A percentile compares a stretch with the other conserved stretches of the same genome.
These are phyloP conservation scores for Stenchaetothrips biformis DNA, from an alignment of 2,888 invertebrate species.

Conservation along the genomic window DNA sequence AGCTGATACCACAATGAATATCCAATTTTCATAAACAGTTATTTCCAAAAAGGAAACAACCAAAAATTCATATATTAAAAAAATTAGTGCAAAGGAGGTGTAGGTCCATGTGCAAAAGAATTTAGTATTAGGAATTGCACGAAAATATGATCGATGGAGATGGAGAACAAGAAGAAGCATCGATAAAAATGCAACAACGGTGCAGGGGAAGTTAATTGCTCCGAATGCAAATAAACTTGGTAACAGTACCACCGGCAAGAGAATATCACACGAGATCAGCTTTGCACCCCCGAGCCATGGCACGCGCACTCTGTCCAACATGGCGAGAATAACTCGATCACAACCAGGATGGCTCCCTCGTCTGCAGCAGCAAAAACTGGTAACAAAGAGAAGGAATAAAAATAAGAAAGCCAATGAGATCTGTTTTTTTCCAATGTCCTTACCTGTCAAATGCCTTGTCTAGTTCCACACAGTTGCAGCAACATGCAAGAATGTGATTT, in stretches of 20 bases:
- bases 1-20: constrained; percentile 47
- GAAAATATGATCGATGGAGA: background rate
- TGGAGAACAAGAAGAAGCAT: constrained; percentile 32
- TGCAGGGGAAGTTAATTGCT: constrained; percentile 37
- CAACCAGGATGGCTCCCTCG: constrained; percentile 43
- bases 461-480: constrained; percentile 56
- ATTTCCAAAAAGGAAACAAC: constrained; percentile 70
- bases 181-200: constrained; percentile 37
- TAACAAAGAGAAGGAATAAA: constrained; percentile 38
- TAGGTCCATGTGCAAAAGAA: constrained; percentile 73
- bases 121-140: constrained; percentile 52
- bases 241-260: constrained; percentile 50
- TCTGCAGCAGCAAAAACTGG: constrained; percentile 46
- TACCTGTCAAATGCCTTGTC: constrained; percentile 55
- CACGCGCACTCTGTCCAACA: constrained; percentile 54
- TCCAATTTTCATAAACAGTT: constrained; percentile 59
- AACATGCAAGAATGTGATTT: constrained; percentile 54
- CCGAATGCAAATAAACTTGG: constrained; percentile 37
- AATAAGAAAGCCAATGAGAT: background rate
- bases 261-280: constrained; percentile 50
- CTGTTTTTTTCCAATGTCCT: constrained; percentile 30
- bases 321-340: constrained; percentile 47
- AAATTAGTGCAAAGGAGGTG: constrained; percentile 60
- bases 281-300: constrained; percentile 58
- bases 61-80: constrained; percentile 63